Conservation (phyloP, 2,113 vertebrate species). For the Rattus norvegicus region GRCr8 NC_086038.1:12991501-12992000, state of each 20-base stretch:
- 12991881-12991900: background rate
- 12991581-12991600: background rate
- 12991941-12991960: background rate
- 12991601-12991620: background rate
- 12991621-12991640: background rate
- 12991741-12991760: background rate
- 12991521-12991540: background rate
- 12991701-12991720: background rate
- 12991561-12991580: background rate
- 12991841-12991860: background rate
- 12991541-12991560: background rate
- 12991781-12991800: background rate
- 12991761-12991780: rapidly evolving
- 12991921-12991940: background rate
- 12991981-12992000: background rate
- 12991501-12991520: background rate
- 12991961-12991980: background rate
- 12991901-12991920: background rate
- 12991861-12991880: background rate
- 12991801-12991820: background rate
- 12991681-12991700: background rate
- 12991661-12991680: background rate
- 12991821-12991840: too few species aligned
- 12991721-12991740: background rate
- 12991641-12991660: background rate